Conservation (phyloP, 2,888 invertebrate genomes). For the Meta bourneti region DNA sequence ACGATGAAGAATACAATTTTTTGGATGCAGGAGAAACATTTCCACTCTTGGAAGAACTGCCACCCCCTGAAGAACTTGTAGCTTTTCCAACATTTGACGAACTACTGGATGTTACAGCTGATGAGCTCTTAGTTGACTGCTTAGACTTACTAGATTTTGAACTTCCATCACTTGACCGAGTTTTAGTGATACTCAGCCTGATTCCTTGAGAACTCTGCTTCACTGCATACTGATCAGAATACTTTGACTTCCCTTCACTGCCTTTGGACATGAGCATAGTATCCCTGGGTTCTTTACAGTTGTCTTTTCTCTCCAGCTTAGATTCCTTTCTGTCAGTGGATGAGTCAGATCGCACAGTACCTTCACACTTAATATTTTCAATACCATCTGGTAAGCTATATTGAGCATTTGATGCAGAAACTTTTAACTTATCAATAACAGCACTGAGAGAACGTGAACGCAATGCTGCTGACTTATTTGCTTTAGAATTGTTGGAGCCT, state of each 20-base stretch:
- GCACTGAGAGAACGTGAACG: conserved; percentile 84
- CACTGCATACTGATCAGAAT: conserved; percentile 86
- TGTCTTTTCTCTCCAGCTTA: conserved; percentile 75
- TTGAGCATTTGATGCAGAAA: conserved; percentile 69
- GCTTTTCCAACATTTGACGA: conserved; percentile 38
- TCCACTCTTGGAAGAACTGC: conserved; percentile 57
- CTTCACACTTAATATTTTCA: conserved; percentile 61
- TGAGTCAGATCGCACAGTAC: conserved; percentile 77
- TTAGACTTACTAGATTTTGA: conserved; percentile 74
- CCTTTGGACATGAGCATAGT: conserved; percentile 81
- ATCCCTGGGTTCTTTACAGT: conserved; percentile 82
- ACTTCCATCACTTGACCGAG: conserved; percentile 80
- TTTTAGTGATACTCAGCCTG: conserved; percentile 95
- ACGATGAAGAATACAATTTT: conserved; percentile 64
- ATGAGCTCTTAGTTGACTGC: conserved; percentile 65
- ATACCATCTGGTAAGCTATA: conserved; percentile 57
- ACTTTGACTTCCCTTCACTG: conserved; percentile 79
- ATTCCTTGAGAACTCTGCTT: conserved; percentile 93
- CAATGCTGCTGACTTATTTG: conserved; percentile 61
- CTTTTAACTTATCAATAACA: conserved; percentile 91
- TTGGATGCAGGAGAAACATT: conserved; percentile 64
- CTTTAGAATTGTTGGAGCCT: conserved; percentile 68
- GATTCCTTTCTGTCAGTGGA: conserved; percentile 77
- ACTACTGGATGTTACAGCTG: conserved; percentile 53
- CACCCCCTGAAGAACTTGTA: conserved; percentile 57